phyloP scores from a whole-genome alignment of 2,797 vertebrate genomes.

The Odontamblyopus rebecca region DNA sequence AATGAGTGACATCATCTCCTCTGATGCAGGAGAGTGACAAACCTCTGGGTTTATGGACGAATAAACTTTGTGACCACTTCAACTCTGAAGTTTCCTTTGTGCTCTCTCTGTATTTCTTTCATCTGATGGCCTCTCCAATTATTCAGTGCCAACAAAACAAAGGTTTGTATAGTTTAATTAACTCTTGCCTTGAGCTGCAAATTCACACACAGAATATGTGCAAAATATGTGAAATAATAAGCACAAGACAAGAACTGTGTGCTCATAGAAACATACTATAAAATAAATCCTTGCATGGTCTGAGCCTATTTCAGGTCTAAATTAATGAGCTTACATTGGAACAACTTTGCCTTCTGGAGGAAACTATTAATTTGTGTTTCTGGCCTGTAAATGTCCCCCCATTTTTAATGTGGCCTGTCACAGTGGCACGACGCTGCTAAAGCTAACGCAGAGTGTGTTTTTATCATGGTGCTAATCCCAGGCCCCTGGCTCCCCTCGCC shows the following conservation, averaged over 20 bases:
- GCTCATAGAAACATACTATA: constrained; percentile 1
- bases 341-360: constrained; percentile 70
- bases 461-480: constrained; percentile 76
- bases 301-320: constrained; percentile 58
- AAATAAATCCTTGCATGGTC: constrained; percentile 40
- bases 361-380: constrained; percentile 79
- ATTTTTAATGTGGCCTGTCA: constrained; percentile 62
- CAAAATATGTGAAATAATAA: constrained; percentile 4
- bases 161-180: background rate
- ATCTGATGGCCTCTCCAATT: constrained; percentile 12
- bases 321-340: constrained; percentile 73
- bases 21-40: constrained; percentile 47
- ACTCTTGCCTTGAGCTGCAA: constrained; percentile 1
- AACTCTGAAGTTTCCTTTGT: constrained; percentile 18
- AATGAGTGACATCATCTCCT: constrained; percentile 43
- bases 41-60: background rate
- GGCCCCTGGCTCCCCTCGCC: constrained; percentile 75
- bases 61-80: background rate
- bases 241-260: background rate
- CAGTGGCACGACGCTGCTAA: constrained; percentile 67
- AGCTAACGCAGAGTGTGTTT: constrained; percentile 66
- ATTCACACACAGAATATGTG: background rate
- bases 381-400: constrained; percentile 64
- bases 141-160: constrained; percentile 7
- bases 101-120: constrained; percentile 11